Conservation (phyloP, 1,140 invertebrate species). For the Heliconius congener region DNA sequence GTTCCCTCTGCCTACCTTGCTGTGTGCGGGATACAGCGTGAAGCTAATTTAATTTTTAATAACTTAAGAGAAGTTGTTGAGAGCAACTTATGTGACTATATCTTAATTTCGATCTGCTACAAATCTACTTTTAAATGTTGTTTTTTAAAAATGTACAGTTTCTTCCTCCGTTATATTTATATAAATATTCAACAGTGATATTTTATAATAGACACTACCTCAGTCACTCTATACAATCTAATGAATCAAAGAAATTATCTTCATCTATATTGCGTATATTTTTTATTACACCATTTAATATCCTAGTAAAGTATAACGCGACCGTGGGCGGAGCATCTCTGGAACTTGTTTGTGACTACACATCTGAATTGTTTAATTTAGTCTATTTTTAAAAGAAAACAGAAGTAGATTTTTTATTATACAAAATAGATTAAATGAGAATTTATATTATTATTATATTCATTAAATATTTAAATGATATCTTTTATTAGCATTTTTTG, state of each 20-base stretch:
- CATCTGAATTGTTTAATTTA: slow-evolving; percentile 14
- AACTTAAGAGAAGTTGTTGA: neutral
- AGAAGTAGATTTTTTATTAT: neutral
- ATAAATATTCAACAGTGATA: neutral
- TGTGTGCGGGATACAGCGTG: too few relatives aligned
- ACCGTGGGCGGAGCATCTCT: slow-evolving; percentile 20
- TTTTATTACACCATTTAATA: slow-evolving; percentile 35
- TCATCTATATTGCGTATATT: slow-evolving; percentile 33
- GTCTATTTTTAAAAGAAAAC: slow-evolving; percentile 11
- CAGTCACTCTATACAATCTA: slow-evolving; percentile 15
- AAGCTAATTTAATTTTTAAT: neutral
- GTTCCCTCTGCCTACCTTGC: too few relatives aligned
- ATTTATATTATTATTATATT: neutral
- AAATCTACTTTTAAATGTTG: neutral
- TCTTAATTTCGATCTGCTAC: slow-evolving; percentile 3
- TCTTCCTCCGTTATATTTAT: neutral
- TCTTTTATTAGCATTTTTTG: slow-evolving; percentile 3
- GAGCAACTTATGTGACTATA: neutral
- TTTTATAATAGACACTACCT: neutral
- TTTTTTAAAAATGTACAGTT: neutral
- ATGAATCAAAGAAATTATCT: slow-evolving; percentile 38
- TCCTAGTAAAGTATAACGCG: slow-evolving; percentile 24
- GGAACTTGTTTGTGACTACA: slow-evolving; percentile 25
- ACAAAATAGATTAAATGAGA: neutral
- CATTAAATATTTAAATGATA: slow-evolving; percentile 5